Evolutionary conservation across 2,888 invertebrate species (phyloP).

Genomic region (Amaurobius ferox): DNA sequence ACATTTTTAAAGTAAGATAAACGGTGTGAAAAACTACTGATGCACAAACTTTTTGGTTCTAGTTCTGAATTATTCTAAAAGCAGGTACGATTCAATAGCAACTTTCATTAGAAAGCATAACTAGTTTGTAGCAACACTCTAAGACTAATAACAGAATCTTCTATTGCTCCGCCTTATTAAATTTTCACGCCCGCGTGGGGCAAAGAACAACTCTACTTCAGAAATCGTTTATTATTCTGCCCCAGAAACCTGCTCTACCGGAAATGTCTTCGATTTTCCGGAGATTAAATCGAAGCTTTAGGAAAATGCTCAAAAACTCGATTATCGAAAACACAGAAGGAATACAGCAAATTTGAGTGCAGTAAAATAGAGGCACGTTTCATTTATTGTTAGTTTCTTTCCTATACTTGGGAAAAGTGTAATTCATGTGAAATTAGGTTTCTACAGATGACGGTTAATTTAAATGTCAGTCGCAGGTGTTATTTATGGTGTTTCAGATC

Average conservation of each 20-base stretch:
- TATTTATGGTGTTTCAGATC: constrained; percentile 63
- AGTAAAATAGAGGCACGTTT: constrained; percentile 38
- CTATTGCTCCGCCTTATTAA: neutral
- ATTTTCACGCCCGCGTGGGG: neutral
- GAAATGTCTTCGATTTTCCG: neutral
- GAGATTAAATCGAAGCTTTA: constrained; percentile 57
- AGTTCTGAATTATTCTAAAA: too few relatives aligned
- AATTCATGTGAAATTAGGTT: constrained; percentile 67
- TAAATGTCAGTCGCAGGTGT: constrained; percentile 66
- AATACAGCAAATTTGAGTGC: constrained; percentile 23
- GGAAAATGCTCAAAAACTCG: constrained; percentile 37
- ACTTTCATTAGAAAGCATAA: too few relatives aligned
- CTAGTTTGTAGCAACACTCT: neutral
- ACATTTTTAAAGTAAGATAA: too few relatives aligned
- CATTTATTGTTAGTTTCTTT: constrained; percentile 42
- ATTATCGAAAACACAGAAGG: neutral
- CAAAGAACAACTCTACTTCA: constrained; percentile 3
- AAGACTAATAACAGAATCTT: neutral
- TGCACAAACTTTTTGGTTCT: too few relatives aligned
- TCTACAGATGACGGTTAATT: constrained; percentile 69
- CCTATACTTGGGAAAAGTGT: constrained; percentile 38
- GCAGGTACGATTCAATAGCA: too few relatives aligned
- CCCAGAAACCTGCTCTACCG: constrained; percentile 9
- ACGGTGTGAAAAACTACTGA: too few relatives aligned
- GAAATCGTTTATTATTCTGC: neutral